These are phyloP conservation scores for Otus sunia DNA, from an alignment of 2,113 vertebrate species.

Conservation along the genomic window DNA sequence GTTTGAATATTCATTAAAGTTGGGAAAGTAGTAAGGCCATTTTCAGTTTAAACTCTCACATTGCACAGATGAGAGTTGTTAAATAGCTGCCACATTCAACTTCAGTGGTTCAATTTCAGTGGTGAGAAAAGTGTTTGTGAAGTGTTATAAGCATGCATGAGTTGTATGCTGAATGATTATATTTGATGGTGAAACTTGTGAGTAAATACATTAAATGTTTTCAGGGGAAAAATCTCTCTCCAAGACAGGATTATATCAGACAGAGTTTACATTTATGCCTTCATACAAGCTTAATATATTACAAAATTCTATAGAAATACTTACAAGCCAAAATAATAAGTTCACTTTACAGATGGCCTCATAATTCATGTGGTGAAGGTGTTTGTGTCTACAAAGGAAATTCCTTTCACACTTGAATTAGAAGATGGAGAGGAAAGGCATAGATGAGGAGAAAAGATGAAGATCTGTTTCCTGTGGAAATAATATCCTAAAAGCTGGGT, in stretches of 20 bases:
- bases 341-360: slow-evolving; percentile 8
- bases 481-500: slow-evolving; percentile 40
- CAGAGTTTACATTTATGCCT: slow-evolving; percentile 34
- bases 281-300: not conserved
- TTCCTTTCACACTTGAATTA: slow-evolving; percentile 27
- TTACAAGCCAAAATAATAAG: slow-evolving; percentile 18
- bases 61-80: not conserved
- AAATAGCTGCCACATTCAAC: slow-evolving; percentile 9
- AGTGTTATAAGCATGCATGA: not conserved
- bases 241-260: not conserved
- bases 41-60: slow-evolving; percentile 33
- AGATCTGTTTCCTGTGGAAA: slow-evolving; percentile 38
- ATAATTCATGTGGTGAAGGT: not conserved
- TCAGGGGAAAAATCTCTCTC: not conserved
- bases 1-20: slow-evolving; percentile 20
- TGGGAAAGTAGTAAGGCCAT: not conserved
- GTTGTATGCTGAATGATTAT: not conserved
- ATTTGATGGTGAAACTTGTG: slow-evolving; percentile 7
- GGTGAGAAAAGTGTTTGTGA: not conserved
- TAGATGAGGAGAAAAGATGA: not conserved
- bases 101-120: not conserved
- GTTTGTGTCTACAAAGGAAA: slow-evolving; percentile 14
- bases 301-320: slow-evolving; percentile 6
- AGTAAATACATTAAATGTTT: slow-evolving; percentile 39
- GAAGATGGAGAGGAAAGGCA: not conserved